Evolutionary conservation across 2,113 vertebrate genomes (phyloP), one percentile per base, ranked within the genome.

Genomic region (Tyrannus savana): DNA sequence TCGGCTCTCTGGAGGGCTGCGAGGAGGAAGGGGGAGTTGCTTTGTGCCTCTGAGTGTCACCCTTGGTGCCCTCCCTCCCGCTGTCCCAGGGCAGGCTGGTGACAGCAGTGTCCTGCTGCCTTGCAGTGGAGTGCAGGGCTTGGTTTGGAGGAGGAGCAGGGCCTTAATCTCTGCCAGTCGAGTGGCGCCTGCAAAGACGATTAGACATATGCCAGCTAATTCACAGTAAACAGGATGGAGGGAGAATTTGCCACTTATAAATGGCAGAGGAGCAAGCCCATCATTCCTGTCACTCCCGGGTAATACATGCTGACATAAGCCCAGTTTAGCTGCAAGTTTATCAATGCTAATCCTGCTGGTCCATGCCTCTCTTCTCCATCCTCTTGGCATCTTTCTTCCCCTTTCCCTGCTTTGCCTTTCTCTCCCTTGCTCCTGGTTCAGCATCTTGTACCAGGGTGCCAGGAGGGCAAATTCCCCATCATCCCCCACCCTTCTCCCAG

Each of bases 161-260:
- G 46, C 89, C 31, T 46, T 97, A 96, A 96, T 90, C 93, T 87
- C 96, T 78, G 64, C 92, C 92, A 13, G 67, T 28, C 2, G 83
- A 97, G 94, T 83, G 83, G 89, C 23, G 13, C 67, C 77, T 46
- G 93, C 69, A 93, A 86, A 96, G 95, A 77, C 96, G 95, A 97
- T 98, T 98, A 98, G 96, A 94, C 97, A 95, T 93, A 96, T 97
- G 96, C 95, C 82, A 84, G 88, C 88, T 96, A 96, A 97, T 97
- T 97, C 94, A 55, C 21, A 66, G 83, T 80, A 97, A 98, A 95
- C 93, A 78, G 98, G 97, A 97, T 93, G 93, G 95, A 94, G 85
- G 88, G 87, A 63, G 90, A 92, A 96, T 95, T 90, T 97, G 82
- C 95, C 76, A 94, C 95, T 95, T 96, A 91, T 66, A 97, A 96